These are phyloP conservation scores for Lepidocyrtoides sp. DNA, from an alignment of 2,888 invertebrate species.

Conservation along the genomic window DNA sequence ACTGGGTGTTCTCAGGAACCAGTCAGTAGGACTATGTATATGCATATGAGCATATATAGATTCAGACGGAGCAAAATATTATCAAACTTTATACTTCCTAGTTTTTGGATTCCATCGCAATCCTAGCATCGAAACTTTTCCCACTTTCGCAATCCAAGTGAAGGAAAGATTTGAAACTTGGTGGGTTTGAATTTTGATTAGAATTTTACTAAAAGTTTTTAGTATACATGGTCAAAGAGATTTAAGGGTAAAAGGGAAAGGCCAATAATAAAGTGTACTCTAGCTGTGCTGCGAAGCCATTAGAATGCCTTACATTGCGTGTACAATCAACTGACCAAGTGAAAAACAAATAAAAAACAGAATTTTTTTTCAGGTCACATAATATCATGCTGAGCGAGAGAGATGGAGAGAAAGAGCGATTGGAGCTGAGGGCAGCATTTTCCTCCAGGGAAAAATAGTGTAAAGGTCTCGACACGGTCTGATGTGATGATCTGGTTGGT, in stretches of 20 bases:
- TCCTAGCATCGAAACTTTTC: conserved; percentile 7
- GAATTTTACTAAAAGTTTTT: conserved; percentile 42
- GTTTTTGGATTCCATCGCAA: conserved; percentile 36
- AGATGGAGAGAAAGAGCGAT: conserved; percentile 15
- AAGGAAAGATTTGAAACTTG: conserved; percentile 57
- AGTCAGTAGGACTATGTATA: too few species aligned
- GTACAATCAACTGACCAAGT: conserved; percentile 19
- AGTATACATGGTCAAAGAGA: not conserved
- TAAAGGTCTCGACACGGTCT: conserved; percentile 2
- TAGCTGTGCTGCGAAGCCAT: not conserved
- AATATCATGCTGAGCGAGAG: conserved; percentile 40
- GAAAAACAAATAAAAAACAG: conserved; percentile 52
- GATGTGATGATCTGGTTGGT: not conserved
- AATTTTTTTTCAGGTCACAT: conserved; percentile 52
- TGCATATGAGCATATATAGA: too few species aligned
- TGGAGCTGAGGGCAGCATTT: conserved; percentile 19
- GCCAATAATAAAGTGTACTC: conserved; percentile 29
- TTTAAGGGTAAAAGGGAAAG: conserved; percentile 10
- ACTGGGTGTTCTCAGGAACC: too few species aligned
- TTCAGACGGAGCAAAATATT: too few species aligned
- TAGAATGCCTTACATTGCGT: not conserved
- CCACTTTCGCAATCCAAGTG: conserved; percentile 45
- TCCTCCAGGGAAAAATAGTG: conserved; percentile 49
- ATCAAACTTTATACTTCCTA: too few species aligned
- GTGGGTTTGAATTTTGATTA: conserved; percentile 67